Evolutionary conservation across 2,888 invertebrate species (phyloP), one percentile per base, ranked within the genome.

Genomic region (Epinotia brunnichana): DNA sequence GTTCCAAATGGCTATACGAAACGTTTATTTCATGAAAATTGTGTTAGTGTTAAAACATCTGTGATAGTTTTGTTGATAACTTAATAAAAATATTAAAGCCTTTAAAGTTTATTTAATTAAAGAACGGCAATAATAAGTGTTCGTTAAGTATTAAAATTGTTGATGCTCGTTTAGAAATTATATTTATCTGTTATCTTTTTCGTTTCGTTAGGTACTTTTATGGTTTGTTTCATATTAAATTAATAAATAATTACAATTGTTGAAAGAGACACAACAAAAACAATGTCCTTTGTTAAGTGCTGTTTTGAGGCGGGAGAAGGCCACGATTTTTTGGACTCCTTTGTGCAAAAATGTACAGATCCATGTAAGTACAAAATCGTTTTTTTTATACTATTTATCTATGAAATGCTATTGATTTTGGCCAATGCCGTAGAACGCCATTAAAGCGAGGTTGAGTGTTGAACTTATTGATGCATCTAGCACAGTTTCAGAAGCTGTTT

Each of bases 271-370:
- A 69, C 4, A 61, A 24, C 73, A 70, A 73, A 54, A 64, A 73
- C 77, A 81, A 96, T 96, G 96, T 95, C 95, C 79, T 94, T 96
- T 76, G 94, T 97, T 76, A 96, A 95, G 85, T 97, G 97, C 90
- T 97, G 97, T 90, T 97, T 97, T 86, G 96, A 97, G 84, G 94
- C 95, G 68, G 94, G 94, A 19, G 96, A 97, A 83, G 92, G 96
- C 51, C 95, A 96, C 17, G 96, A 97, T 86, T 95, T 96, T 84
- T 89, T 97, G 76, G 97, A 97, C 81, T 94, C 95, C 21, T 95
- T 96, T 80, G 94, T 96, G 56, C 95, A 96, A 89, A 97, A 97
- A 92, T 97, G 97, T 86, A 96, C 97, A 60, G 96, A 96, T 89
- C 95, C 96, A 72, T 97, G 97, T 97, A 94, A 97, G 97, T 96